Conservation (phyloP, 2,888 invertebrate genomes). For the Morpho achilles region DNA sequence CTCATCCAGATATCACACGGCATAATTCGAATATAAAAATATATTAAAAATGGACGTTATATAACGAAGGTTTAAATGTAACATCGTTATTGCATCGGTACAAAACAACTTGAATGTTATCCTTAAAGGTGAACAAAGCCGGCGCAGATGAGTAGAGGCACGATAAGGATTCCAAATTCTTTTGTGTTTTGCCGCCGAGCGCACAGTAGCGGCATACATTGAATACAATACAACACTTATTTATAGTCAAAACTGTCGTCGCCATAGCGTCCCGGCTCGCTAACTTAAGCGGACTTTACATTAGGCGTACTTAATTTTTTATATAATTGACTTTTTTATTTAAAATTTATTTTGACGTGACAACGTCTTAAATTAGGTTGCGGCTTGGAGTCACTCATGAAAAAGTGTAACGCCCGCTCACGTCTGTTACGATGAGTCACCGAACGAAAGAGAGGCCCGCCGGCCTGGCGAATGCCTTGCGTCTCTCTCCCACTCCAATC, state of each 20-base stretch:
- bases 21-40: background rate
- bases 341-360: too few species aligned
- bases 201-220: slow-evolving; percentile 70
- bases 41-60: background rate
- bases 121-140: slow-evolving; percentile 26
- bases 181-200: slow-evolving; percentile 67
- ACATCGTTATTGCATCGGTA: slow-evolving; percentile 6
- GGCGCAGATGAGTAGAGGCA: slow-evolving; percentile 39
- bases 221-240: slow-evolving; percentile 79
- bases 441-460: too few species aligned
- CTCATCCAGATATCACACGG: too few species aligned
- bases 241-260: slow-evolving; percentile 77
- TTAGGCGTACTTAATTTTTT: slow-evolving; percentile 16
- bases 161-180: slow-evolving; percentile 71
- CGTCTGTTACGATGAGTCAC: too few species aligned
- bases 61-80: too few species aligned
- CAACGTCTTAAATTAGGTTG: too few species aligned
- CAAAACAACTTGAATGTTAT: slow-evolving; percentile 20
- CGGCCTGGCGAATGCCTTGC: too few species aligned
- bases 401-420: too few species aligned
- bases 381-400: too few species aligned
- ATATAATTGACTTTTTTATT: too few species aligned
- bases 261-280: slow-evolving; percentile 67
- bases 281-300: slow-evolving; percentile 38
- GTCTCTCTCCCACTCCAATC: too few species aligned